Evolutionary conservation across 2,797 vertebrate species (phyloP).

Genomic region (Danio aesculapii): DNA sequence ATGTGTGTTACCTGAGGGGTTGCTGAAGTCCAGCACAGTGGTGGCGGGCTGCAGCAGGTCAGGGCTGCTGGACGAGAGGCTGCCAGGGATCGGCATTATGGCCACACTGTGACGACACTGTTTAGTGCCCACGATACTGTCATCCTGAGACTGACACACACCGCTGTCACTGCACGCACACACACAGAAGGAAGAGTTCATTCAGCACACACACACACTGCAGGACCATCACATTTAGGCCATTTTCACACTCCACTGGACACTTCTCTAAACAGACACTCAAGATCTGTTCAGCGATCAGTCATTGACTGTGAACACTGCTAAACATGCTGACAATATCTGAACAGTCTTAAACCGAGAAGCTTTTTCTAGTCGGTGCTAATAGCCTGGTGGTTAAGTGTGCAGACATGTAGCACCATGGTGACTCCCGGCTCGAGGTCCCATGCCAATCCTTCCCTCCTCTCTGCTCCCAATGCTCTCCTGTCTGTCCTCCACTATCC

Average conservation of each 20-base stretch:
- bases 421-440: too few relatives aligned
- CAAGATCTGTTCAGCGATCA: neutral
- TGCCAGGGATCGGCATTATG: constrained; percentile 94
- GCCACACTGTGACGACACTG: constrained; percentile 95
- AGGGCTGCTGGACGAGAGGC: constrained; percentile 93
- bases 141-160: constrained; percentile 95
- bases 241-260: constrained; percentile 17
- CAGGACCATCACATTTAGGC: neutral
- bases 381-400: too few relatives aligned
- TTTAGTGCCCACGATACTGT: constrained; percentile 96
- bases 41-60: constrained; percentile 88
- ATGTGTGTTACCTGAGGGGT: too few relatives aligned
- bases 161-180: constrained; percentile 84
- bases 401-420: too few relatives aligned
- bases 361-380: too few relatives aligned
- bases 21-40: too few relatives aligned
- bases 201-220: neutral
- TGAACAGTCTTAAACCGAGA: too few relatives aligned
- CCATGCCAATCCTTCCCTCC: too few relatives aligned
- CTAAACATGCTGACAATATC: too few relatives aligned
- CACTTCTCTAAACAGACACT: neutral
- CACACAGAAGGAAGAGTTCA: constrained; percentile 43
- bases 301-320: too few relatives aligned
- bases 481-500: too few relatives aligned
- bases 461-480: too few relatives aligned